phyloP scores from a whole-genome alignment of 92 coral and sea anemone species.

The Heliopora coerulea region DNA sequence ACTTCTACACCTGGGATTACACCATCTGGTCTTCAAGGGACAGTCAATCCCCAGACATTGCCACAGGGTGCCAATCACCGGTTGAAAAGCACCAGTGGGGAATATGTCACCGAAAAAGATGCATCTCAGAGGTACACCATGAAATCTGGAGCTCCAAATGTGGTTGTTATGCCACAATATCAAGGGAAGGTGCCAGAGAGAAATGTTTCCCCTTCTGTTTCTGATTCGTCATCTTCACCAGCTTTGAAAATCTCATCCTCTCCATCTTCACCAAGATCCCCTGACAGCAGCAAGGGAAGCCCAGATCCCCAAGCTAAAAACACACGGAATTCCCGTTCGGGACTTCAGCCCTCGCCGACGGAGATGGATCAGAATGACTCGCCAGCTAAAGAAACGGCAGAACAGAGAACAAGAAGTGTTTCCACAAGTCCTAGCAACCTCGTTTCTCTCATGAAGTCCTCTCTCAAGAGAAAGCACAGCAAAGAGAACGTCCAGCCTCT shows the following conservation, averaged over 20 bases:
- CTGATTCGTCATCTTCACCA: not conserved
- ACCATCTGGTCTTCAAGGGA: not conserved
- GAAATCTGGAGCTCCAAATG: slow-evolving; percentile 17
- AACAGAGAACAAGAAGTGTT: not conserved
- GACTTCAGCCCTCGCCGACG: slow-evolving; percentile 16
- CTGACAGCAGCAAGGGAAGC: not conserved
- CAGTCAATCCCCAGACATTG: not conserved
- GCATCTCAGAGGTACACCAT: not conserved
- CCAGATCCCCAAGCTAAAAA: not conserved
- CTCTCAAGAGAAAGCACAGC: slow-evolving; percentile 9
- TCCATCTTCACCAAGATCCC: not conserved
- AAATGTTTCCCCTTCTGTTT: not conserved
- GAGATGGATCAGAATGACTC: not conserved
- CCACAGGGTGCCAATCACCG: not conserved
- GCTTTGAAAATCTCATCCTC: not conserved
- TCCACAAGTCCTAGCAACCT: slow-evolving; percentile 11
- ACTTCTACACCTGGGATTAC: slow-evolving; percentile 7
- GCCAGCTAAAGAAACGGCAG: not conserved
- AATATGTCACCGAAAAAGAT: not conserved
- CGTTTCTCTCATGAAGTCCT: slow-evolving; percentile 17
- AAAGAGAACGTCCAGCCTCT: slow-evolving; percentile 37
- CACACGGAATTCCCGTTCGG: no score
- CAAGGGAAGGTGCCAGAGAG: not conserved
- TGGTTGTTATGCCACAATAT: slow-evolving; percentile 7
- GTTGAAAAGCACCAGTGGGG: not conserved